Evolutionary conservation across 2,888 invertebrate genomes (phyloP).

Genomic region (Drosophila vallismaia): DNA sequence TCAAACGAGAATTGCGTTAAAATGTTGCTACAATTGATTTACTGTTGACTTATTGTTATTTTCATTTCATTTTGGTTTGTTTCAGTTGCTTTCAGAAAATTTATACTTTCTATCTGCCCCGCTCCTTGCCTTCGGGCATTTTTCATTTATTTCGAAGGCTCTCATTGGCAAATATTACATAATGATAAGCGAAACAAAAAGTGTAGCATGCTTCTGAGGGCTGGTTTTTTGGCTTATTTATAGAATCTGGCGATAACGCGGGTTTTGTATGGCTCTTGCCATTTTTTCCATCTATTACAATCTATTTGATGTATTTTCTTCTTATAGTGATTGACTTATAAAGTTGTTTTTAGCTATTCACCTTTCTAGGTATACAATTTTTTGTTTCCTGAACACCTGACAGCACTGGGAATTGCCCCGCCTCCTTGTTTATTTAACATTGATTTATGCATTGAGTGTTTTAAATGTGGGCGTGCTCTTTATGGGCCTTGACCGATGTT

Average conservation of each 20-base stretch:
- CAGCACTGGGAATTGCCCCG: constrained; percentile 15
- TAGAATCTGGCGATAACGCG: too few species aligned
- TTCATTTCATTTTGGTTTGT: constrained; percentile 31
- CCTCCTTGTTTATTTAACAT: constrained; percentile 48
- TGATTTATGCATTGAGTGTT: constrained; percentile 66
- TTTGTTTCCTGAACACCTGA: constrained; percentile 19
- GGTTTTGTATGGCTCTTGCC: too few species aligned
- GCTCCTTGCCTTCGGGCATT: constrained; percentile 5
- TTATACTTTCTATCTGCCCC: constrained; percentile 22
- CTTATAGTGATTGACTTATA: too few species aligned
- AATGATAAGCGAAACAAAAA: constrained; percentile 46
- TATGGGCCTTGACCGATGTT: constrained; percentile 49
- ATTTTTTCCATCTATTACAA: too few species aligned
- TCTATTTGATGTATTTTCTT: not conserved
- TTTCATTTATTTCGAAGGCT: constrained; percentile 22
- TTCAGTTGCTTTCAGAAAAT: constrained; percentile 11
- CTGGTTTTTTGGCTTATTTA: not conserved
- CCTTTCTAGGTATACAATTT: not conserved
- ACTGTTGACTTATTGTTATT: constrained; percentile 44
- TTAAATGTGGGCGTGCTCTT: constrained; percentile 66
- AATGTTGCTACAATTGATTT: constrained; percentile 53
- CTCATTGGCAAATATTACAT: constrained; percentile 54
- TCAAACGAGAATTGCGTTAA: constrained; percentile 40
- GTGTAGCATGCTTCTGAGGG: constrained; percentile 46
- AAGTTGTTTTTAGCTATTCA: not conserved